Conservation (phyloP, 2,113 vertebrate genomes). For the Emydura subglobosa region DNA sequence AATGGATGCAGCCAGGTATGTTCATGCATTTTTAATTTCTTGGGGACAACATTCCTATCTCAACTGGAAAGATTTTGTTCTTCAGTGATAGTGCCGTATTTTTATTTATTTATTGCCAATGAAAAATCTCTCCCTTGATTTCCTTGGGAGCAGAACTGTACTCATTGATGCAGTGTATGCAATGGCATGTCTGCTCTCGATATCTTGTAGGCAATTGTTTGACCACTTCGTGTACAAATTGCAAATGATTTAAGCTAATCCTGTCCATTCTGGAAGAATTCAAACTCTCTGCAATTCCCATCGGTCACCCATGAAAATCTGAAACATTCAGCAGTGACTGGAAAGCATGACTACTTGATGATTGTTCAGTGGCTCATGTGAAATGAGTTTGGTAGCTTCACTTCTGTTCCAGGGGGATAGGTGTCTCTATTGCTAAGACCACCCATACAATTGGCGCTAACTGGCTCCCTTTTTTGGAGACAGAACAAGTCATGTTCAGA, state of each 20-base stretch:
- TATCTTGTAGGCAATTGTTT: no score
- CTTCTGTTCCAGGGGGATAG: neutral
- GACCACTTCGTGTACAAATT: no score
- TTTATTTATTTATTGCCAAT: no score
- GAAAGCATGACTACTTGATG: neutral
- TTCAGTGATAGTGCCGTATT: no score
- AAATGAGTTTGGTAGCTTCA: neutral
- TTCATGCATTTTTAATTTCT: no score
- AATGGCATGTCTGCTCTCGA: fast-evolving
- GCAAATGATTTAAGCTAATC: no score
- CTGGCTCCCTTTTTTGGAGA: neutral
- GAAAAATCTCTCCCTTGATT: no score
- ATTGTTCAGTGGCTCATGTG: neutral
- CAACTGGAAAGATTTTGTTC: no score
- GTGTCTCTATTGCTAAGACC: neutral
- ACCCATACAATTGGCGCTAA: neutral
- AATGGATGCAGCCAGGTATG: no score
- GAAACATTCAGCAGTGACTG: neutral
- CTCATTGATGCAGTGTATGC: no score
- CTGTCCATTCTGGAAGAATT: neutral
- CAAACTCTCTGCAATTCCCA: fast-evolving
- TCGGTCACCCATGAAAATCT: neutral
- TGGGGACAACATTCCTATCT: no score
- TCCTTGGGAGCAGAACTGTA: no score
- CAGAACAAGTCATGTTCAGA: neutral